These are phyloP conservation scores for Homarus gammarus DNA, from an alignment of 2,888 invertebrate species.

Conservation along the genomic window DNA sequence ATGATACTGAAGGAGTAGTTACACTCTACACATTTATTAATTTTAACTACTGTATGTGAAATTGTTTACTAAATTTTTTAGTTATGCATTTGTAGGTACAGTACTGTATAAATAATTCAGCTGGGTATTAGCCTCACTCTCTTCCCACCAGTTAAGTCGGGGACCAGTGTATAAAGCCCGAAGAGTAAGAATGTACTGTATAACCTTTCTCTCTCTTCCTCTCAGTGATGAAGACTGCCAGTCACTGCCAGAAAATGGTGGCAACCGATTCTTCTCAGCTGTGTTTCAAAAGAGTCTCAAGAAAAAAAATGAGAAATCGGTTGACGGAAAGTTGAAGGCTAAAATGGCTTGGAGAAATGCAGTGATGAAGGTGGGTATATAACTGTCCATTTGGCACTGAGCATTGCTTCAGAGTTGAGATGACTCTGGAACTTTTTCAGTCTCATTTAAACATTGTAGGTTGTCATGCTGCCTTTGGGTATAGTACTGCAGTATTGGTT, in stretches of 20 bases:
- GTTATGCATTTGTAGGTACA: too few species aligned
- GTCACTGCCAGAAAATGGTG: slow-evolving; percentile 8
- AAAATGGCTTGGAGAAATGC: slow-evolving; percentile 75
- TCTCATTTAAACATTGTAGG: neutral
- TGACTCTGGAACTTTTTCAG: neutral
- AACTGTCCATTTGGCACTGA: too few species aligned
- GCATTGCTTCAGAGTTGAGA: neutral
- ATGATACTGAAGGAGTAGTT: too few species aligned
- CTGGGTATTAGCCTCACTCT: too few species aligned
- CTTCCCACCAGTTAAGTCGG: neutral
- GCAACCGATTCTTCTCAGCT: slow-evolving; percentile 69
- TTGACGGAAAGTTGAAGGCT: slow-evolving; percentile 48
- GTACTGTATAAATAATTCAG: too few species aligned
- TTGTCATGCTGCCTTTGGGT: neutral
- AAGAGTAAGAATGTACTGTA: neutral
- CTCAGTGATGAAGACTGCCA: slow-evolving; percentile 43
- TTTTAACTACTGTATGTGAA: too few species aligned
- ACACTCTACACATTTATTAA: too few species aligned
- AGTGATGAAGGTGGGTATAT: slow-evolving; percentile 55
- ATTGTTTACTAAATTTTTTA: too few species aligned
- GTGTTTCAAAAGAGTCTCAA: slow-evolving; percentile 55
- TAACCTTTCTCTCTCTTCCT: neutral
- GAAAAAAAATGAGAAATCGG: slow-evolving; percentile 29
- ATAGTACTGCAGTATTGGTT: neutral
- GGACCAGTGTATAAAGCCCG: neutral